Conservation (phyloP, 2,888 invertebrate genomes). For the Epistrophe eligans region DNA sequence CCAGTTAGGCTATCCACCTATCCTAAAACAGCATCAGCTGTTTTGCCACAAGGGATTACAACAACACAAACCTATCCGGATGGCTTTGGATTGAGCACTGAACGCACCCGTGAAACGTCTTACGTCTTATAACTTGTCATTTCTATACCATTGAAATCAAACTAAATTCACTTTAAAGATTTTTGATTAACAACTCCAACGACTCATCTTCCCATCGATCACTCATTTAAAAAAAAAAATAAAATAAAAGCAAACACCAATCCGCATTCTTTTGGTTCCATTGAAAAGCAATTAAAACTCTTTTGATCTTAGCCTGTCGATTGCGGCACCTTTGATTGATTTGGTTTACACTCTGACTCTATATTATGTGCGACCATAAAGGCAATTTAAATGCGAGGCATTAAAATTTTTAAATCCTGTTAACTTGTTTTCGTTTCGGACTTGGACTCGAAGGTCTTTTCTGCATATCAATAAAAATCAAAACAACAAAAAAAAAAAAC, state of each 20-base stretch:
- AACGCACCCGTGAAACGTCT: too few species aligned
- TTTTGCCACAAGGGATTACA: too few species aligned
- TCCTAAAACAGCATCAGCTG: too few species aligned
- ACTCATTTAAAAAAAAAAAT: conserved; percentile 10
- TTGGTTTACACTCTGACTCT: conserved; percentile 62
- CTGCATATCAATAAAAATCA: neutral
- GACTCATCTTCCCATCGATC: conserved; percentile 46
- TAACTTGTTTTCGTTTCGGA: conserved; percentile 57
- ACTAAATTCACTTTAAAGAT: neutral
- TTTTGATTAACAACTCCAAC: conserved; percentile 28
- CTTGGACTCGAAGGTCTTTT: neutral
- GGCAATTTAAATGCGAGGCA: conserved; percentile 60
- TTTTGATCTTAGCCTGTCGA: conserved; percentile 69
- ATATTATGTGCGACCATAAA: conserved; percentile 22
- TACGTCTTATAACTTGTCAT: neutral
- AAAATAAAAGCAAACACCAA: conserved; percentile 48
- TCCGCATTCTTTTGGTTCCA: conserved; percentile 62
- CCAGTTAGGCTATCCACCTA: too few species aligned
- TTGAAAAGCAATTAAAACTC: conserved; percentile 74
- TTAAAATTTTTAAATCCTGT: conserved; percentile 64
- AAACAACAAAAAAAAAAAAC: conserved; percentile 1
- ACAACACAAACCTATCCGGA: too few species aligned
- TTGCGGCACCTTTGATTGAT: conserved; percentile 73
- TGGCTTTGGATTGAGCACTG: too few species aligned
- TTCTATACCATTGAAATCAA: conserved; percentile 1